Conservation (phyloP, 2,888 invertebrate genomes). For the Nomada ruficornis region DNA sequence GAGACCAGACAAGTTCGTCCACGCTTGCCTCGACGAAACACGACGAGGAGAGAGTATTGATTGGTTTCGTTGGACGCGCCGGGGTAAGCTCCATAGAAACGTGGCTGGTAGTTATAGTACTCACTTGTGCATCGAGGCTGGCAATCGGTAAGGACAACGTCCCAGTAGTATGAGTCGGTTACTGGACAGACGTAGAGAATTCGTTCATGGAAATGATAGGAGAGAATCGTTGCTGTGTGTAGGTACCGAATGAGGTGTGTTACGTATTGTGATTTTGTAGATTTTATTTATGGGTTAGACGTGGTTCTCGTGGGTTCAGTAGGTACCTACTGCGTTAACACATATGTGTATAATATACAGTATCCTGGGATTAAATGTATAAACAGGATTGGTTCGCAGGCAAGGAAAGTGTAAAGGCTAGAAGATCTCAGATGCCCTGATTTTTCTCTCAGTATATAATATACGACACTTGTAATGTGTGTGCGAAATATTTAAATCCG, state of each 20-base stretch:
- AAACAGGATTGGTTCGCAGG: no score
- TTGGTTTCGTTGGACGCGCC: slow-evolving; percentile 31
- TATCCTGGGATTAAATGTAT: no score
- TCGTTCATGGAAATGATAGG: background rate
- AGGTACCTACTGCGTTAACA: no score
- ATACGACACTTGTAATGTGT: no score
- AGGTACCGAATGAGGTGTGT: background rate
- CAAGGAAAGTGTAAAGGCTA: no score
- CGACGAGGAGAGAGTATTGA: slow-evolving; percentile 69
- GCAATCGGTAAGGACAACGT: slow-evolving; percentile 28
- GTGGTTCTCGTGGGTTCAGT: no score
- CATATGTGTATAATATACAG: no score
- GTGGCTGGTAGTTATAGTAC: background rate
- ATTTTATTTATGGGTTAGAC: no score
- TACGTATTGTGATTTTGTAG: no score
- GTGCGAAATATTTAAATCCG: no score
- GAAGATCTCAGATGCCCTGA: no score
- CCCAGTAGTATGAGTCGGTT: background rate
- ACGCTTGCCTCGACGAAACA: slow-evolving; percentile 57
- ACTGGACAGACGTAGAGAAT: background rate
- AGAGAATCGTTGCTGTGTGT: background rate
- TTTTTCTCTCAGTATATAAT: no score
- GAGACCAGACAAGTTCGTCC: slow-evolving; percentile 4
- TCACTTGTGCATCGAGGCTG: background rate
- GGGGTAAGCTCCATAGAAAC: slow-evolving; percentile 59